Base-by-base conservation (phyloP, 2,888 invertebrate species). In the Drosophila crucigera region DNA sequence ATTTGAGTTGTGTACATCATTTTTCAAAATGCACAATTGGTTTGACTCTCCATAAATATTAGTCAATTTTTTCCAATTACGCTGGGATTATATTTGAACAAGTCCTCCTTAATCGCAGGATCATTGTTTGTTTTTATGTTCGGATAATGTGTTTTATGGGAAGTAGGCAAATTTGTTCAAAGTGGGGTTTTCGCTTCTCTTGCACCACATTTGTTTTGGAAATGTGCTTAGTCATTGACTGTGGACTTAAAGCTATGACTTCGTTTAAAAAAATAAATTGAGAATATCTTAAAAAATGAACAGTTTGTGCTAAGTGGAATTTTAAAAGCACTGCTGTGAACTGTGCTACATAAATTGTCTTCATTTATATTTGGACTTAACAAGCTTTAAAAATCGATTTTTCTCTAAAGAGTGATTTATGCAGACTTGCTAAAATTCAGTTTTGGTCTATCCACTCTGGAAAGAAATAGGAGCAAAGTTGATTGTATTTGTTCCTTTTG, bases 1-100 rank as follows among this genome's bases (percentile, higher is more conserved):
- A 84, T 88, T 77, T 77, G 43, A 30, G 37, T 67, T 76, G 67
- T 30, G 14, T 47, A 53, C 60, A 55, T 55, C 53, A 80, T 85
- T 75, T 76, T 84, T 73, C 71, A 68, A 70, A 66, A 58, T 53
- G 19, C 41, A 31, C 50, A 68, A 65, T 78, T 41, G 75, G 49
- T 80, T 63, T 69, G 43, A 52, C 9, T 16, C 16, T 11, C n/a
- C 11, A 62, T 43, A 53, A 82, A 82, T 64, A 69, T 78, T 37
- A 10, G 41, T 41, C 37, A 43, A 66, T 65, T 50, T 65, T 63
- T 78, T 72, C 3, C 73, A 72, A 80, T 76, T 76, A 62, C 14
- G 49, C n/a, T 37, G 11, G n/a, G 19, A 66, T 66, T 41, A 39
- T 60, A 31, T 68, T 43, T 52, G 14, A 14, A 30, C 50, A 72